Conservation (phyloP, 2,797 vertebrate genomes). For the Chelon labrosus region DNA sequence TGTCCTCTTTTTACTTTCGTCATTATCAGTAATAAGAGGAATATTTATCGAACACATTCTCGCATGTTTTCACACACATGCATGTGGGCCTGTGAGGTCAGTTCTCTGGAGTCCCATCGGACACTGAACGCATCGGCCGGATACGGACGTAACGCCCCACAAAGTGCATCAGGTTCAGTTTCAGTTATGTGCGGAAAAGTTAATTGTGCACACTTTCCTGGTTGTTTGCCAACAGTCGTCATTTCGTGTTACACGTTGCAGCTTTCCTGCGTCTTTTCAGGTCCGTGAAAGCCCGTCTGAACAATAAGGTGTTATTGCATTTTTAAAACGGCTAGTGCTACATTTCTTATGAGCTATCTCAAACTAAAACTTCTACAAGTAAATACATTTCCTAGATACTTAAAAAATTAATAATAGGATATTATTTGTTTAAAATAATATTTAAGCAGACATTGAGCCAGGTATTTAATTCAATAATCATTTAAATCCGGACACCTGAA, state of each 20-base stretch:
- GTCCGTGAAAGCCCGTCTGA: not conserved
- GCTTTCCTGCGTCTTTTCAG: not conserved
- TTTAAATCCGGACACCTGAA: not conserved
- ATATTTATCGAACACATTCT: conserved; percentile 22
- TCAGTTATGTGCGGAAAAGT: not conserved
- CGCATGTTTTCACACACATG: not conserved
- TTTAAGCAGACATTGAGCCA: no score
- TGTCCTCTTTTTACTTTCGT: conserved; percentile 50
- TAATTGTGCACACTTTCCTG: not conserved
- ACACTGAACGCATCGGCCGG: conserved; percentile 1
- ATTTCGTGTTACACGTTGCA: not conserved
- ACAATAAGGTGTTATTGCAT: no score
- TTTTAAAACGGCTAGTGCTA: not conserved
- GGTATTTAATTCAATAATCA: not conserved
- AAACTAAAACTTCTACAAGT: no score
- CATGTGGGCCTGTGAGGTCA: conserved; percentile 24
- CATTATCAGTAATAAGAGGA: not conserved
- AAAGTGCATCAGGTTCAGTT: not conserved
- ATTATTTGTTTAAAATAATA: no score
- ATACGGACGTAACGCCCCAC: not conserved
- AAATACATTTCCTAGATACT: no score
- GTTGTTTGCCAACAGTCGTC: not conserved
- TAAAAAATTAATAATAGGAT: not conserved
- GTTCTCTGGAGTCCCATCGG: conserved; percentile 38
- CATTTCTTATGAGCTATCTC: not conserved